These are phyloP conservation scores for zebrafish (Danio rerio) DNA, from an alignment of 2,113 vertebrate species.

Conservation along the genomic window DNA sequence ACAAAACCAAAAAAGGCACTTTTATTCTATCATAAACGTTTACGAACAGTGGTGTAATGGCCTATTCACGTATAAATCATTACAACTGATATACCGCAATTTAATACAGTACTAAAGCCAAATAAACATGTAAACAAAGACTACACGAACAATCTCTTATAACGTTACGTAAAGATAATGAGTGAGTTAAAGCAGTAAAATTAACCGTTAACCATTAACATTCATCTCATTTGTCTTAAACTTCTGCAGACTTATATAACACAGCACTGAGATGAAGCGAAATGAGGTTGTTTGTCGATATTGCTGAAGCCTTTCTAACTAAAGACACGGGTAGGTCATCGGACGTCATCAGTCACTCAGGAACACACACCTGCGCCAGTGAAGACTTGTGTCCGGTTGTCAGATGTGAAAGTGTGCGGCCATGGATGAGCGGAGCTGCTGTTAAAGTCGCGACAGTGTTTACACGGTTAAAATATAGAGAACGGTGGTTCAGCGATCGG, in stretches of 20 bases:
- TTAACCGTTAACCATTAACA: no score
- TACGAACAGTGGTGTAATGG: no score
- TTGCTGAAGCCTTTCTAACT: not conserved
- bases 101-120: no score
- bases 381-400: conserved; percentile 62
- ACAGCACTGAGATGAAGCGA: not conserved
- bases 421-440: conserved; percentile 24
- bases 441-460: conserved; percentile 53
- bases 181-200: not conserved
- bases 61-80: not conserved
- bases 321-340: conserved; percentile 76
- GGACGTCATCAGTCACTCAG: conserved; percentile 59
- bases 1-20: not conserved
- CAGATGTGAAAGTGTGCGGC: conserved; percentile 61
- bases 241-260: not conserved
- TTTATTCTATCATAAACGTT: not conserved
- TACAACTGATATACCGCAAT: not conserved
- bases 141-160: not conserved
- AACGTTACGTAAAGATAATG: not conserved
- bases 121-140: not conserved
- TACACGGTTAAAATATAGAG: conserved; percentile 56
- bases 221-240: not conserved
- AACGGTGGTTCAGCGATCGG: conserved; percentile 72
- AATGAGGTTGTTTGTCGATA: not conserved
- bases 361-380: conserved; percentile 66